Evolutionary conservation across 2,797 vertebrate genomes (phyloP), one percentile per base, ranked within the genome.

Genomic region (Gymnodraco acuticeps): DNA sequence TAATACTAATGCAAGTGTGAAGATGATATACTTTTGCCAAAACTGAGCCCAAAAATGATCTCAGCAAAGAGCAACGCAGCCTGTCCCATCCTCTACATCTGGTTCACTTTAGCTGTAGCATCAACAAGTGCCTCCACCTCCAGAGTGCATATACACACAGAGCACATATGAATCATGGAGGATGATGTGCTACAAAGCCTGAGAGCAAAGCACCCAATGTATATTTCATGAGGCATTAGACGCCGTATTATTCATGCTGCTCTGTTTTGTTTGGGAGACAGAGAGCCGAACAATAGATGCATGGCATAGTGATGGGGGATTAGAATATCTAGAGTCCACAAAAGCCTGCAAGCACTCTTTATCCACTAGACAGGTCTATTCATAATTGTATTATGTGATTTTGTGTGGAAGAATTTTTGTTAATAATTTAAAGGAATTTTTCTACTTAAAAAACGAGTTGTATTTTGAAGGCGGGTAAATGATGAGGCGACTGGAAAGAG

Each of bases 31-130:
- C 73, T 66, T 59, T 78, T 55, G 38, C 53, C 76, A 68, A 78
- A 87, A 87, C 70, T 75, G 80, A 89, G 81, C 86, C 66, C 73
- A 62, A 70, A 71, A 83, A 88, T 94, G 80, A 95, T 87, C 91
- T 95, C 92, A 94, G 90, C 50, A 48, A 83, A 47, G 71, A 94
- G 92, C 75, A 86, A 94, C 74, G 90, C 92, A 67, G 81, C 72
- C 60, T 74, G 84, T 87, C 92, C 92, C 88, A 77, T 91, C 87
- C 87, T 74, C 75, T 80, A 93, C 95, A 96, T 96, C 94, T 96
- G 95, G 88, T 94, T 95, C 91, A 88, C 89, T 95, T 95, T 95
- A 95, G 87, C 86, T 83, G 68, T 80, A 89, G 78, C 85, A 91
- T 93, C 92, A 93, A 90, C 86, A 88, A 91, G 93, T 84, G 84